Conservation (phyloP, 2,888 invertebrate species). For the Cryptosula pallasiana region DNA sequence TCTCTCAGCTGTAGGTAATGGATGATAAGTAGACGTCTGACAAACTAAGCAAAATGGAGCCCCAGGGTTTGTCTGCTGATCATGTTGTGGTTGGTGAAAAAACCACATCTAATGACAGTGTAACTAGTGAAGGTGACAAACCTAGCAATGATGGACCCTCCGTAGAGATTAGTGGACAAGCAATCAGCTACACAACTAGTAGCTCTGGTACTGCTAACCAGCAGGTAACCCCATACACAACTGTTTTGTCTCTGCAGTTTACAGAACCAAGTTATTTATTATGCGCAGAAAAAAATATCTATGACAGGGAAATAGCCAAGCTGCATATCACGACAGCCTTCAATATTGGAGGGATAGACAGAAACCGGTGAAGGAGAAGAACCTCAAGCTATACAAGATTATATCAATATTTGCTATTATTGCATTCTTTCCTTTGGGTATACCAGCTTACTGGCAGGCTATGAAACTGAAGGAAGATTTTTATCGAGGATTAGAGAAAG, state of each 20-base stretch:
- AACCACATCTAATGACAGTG: neutral
- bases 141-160: neutral
- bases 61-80: neutral
- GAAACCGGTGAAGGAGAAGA: slow-evolving; percentile 21
- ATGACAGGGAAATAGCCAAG: neutral
- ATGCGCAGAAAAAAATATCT: too few species aligned
- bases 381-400: slow-evolving; percentile 11
- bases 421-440: slow-evolving; percentile 3
- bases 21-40: too few species aligned
- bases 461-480: slow-evolving; percentile 1
- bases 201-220: neutral
- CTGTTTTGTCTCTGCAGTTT: too few species aligned
- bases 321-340: neutral
- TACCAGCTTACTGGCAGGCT: neutral
- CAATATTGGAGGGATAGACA: slow-evolving; percentile 5
- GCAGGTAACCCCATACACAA: too few species aligned
- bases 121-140: neutral
- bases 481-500: neutral
- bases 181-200: neutral
- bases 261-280: too few species aligned
- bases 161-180: neutral
- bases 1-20: too few species aligned
- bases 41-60: neutral
- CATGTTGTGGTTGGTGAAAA: neutral
- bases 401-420: neutral